phyloP scores from a whole-genome alignment of 2,797 vertebrate species.

The Chlorospingus flavigularis region DNA sequence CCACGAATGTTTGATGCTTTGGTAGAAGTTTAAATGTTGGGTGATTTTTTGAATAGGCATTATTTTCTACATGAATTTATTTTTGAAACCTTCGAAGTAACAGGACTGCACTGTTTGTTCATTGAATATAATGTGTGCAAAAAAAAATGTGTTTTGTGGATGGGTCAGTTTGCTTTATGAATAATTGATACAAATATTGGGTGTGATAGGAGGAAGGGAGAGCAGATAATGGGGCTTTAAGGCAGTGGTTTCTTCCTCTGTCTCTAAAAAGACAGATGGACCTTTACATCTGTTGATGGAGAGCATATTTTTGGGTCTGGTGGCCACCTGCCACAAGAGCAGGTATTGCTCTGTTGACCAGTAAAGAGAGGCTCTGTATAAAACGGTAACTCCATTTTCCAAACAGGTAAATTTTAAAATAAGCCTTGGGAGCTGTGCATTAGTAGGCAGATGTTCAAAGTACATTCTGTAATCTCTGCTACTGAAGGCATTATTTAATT shows the following conservation, averaged over 20 bases:
- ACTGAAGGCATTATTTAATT: background rate
- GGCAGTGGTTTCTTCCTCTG: background rate
- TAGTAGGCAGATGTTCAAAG: background rate
- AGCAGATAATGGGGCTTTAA: background rate
- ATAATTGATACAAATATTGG: background rate
- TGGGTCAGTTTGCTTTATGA: background rate
- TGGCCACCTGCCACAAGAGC: background rate
- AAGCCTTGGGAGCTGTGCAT: background rate
- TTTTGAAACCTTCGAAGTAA: background rate
- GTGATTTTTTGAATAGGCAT: accelerated
- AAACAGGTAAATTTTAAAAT: background rate
- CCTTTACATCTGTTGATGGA: background rate
- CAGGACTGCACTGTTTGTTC: background rate
- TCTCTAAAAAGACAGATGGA: background rate
- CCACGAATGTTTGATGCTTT: background rate
- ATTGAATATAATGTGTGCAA: background rate
- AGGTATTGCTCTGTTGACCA: background rate
- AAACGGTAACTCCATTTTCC: background rate
- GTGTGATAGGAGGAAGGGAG: background rate
- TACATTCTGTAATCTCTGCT: background rate
- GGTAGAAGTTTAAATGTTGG: background rate
- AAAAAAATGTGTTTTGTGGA: background rate
- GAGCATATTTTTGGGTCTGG: background rate
- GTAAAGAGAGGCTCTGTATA: background rate
- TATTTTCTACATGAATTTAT: background rate